Base-by-base conservation (phyloP, 2,797 vertebrate species). In the Hylomyscus alleni region DNA sequence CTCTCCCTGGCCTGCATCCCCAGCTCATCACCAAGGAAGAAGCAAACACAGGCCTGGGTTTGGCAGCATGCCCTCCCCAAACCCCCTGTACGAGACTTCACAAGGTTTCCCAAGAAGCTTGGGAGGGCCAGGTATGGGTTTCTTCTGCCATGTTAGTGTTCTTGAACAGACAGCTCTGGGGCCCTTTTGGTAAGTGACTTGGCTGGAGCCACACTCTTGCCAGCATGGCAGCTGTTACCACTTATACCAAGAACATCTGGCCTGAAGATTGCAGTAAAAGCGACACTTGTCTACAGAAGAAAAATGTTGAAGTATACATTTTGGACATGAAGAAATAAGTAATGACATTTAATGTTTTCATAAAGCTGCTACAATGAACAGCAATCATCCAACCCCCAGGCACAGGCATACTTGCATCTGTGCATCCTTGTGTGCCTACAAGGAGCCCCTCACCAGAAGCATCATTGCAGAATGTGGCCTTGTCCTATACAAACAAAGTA, bases 161-260 rank as follows among this genome's bases (percentile, higher is more conserved):
- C 96, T 84, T 50, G 11, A 90, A 97, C 85, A 94, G 91, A 69
- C 47, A 40, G 84, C 96, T 87, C 31, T 52, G 14, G 75, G 95
- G 73, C 87, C 89, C 93, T 88, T 95, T 95, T 69, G 78, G 93
- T 95, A 96, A 97, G 97, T 88, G 97, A 97, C 96, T 97, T 93
- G 76, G 94, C 86, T 86, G 88, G 80, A 98, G 94, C 92, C 96
- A 73, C 81, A 69, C 82, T 82, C 67, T 95, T 96, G 94, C 97
- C 96, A 97, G 87, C 13, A 0, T 91, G 96, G 92, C 98, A 98
- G 98, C 98, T 98, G 98, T 97, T 97, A 97, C 96, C 95, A 97
- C 91, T 98, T 98, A 98, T 17, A 96, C 96, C 84, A 56, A 81
- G 96, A 98, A 98, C 97, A 98, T 98, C 98, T 98, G 98, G 98